Evolutionary conservation across 2,797 vertebrate genomes (phyloP).

Genomic region (Pseudocheirus occidentalis): DNA sequence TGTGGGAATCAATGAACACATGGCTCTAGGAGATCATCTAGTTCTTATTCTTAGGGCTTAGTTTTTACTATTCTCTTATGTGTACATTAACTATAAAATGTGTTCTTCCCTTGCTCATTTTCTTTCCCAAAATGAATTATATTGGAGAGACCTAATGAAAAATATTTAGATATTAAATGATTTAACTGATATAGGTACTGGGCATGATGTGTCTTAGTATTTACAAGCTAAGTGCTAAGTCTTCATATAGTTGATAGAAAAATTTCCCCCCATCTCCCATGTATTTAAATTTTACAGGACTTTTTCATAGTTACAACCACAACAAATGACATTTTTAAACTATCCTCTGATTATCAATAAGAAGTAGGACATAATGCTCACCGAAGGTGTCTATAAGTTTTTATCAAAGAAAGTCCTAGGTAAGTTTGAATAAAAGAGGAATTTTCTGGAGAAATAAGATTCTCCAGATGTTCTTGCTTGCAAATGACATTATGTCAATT

Average conservation of each 20-base stretch:
- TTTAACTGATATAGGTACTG: neutral
- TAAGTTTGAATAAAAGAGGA: neutral
- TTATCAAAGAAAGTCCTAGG: neutral
- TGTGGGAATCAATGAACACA: conserved; percentile 13
- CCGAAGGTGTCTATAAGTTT: neutral
- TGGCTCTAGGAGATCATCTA: neutral
- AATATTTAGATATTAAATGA: neutral
- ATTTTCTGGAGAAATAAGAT: neutral
- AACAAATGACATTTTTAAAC: neutral
- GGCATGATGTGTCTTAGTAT: neutral
- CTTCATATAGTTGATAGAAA: neutral
- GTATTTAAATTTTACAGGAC: neutral
- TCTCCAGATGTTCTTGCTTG: neutral
- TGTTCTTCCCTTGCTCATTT: conserved; percentile 15
- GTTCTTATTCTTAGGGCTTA: neutral
- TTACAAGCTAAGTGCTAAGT: neutral
- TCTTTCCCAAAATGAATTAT: conserved; percentile 14
- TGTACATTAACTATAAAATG: neutral
- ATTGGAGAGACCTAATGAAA: conserved; percentile 27
- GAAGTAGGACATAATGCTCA: neutral
- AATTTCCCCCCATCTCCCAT: neutral
- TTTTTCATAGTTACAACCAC: neutral
- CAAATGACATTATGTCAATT: neutral
- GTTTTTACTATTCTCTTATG: neutral
- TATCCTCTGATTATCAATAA: neutral